Evolutionary conservation across 2,888 invertebrate genomes (phyloP).

Genomic region (Erebia ligea): DNA sequence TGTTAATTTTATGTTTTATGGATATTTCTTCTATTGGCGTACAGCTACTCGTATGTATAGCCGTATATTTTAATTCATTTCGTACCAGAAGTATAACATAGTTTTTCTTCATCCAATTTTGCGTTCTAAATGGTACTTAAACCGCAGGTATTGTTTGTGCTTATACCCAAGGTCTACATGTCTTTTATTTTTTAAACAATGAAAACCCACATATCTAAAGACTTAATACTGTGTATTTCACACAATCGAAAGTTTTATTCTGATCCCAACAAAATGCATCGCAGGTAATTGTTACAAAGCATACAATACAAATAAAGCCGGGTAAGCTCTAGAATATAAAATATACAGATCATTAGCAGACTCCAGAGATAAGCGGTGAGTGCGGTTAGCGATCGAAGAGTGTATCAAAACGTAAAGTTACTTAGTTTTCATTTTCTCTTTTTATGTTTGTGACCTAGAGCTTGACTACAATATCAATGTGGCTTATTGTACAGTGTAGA

Average conservation of each 20-base stretch:
- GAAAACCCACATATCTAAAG: neutral
- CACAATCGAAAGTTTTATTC: constrained; percentile 1
- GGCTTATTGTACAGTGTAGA: too few species aligned
- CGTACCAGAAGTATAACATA: too few species aligned
- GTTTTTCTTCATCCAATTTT: too few species aligned
- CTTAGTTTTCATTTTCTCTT: neutral
- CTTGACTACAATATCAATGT: neutral
- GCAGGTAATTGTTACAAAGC: constrained; percentile 8
- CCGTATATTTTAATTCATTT: too few species aligned
- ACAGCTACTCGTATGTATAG: too few species aligned
- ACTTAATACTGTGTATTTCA: neutral
- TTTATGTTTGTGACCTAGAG: neutral
- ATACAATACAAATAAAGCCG: constrained; percentile 13
- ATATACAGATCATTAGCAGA: constrained; percentile 22
- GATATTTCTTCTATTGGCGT: too few species aligned
- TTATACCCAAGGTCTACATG: too few species aligned
- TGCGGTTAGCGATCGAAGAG: constrained; percentile 17
- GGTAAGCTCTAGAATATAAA: constrained; percentile 9
- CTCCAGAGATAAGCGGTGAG: constrained; percentile 25
- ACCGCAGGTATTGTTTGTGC: too few species aligned
- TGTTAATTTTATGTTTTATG: too few species aligned
- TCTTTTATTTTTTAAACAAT: neutral
- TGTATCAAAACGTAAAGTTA: constrained; percentile 7
- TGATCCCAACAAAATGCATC: constrained; percentile 1
- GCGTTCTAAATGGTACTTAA: too few species aligned